phyloP scores from a whole-genome alignment of 2,113 vertebrate genomes.

The Chaenogobius annularis region DNA sequence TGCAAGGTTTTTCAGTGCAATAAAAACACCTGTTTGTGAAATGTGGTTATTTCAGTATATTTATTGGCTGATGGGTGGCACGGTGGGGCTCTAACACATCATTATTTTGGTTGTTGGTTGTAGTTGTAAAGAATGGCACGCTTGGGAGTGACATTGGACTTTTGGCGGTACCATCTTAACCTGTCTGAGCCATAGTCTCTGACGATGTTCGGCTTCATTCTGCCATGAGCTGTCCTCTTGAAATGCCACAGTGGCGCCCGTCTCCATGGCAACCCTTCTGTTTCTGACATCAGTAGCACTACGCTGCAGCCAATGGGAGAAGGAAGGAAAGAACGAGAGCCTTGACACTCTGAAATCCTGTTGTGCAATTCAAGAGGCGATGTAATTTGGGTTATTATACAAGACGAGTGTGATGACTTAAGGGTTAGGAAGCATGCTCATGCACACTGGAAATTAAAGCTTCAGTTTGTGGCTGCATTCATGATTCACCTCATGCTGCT shows the following conservation, averaged over 20 bases:
- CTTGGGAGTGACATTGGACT: background rate
- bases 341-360: constrained; percentile 59
- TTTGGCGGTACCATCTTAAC: constrained; percentile 20
- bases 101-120: background rate
- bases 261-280: constrained; percentile 75
- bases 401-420: constrained; percentile 19
- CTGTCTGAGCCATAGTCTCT: constrained; percentile 11
- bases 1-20: too few species aligned
- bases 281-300: constrained; percentile 70
- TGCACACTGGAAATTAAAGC: background rate
- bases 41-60: too few species aligned
- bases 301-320: constrained; percentile 57
- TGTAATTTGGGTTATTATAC: constrained; percentile 51
- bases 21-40: too few species aligned
- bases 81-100: too few species aligned
- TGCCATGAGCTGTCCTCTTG: constrained; percentile 54
- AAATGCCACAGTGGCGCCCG: constrained; percentile 68
- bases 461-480: background rate
- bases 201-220: constrained; percentile 38
- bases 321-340: constrained; percentile 36
- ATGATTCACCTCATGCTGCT: background rate
- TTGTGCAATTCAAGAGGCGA: constrained; percentile 57
- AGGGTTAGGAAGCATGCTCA: constrained; percentile 19
- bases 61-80: too few species aligned
- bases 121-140: background rate